phyloP scores from a whole-genome alignment of 2,888 invertebrate species.

The Lobophora halterata region DNA sequence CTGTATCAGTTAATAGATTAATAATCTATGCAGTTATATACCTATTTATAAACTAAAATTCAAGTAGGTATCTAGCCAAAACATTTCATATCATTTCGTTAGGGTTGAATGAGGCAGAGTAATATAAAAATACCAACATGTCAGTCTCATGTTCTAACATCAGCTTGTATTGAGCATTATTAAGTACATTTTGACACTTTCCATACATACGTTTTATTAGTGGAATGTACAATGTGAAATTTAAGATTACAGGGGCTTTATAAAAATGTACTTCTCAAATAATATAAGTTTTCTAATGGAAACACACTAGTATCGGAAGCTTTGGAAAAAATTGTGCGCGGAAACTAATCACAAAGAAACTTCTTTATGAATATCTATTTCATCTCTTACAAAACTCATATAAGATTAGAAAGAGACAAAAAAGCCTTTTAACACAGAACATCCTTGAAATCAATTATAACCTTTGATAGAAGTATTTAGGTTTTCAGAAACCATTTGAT shows the following conservation, averaged over 20 bases:
- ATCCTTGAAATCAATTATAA: too few relatives aligned
- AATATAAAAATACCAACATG: conserved; percentile 10
- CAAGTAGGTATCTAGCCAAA: too few relatives aligned
- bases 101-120: neutral
- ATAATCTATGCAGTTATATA: too few relatives aligned
- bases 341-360: conserved; percentile 2
- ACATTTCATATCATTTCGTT: too few relatives aligned
- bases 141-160: conserved; percentile 47
- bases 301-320: conserved; percentile 10
- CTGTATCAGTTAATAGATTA: too few relatives aligned
- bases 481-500: too few relatives aligned
- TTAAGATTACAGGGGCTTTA: conserved; percentile 5
- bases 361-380: conserved; percentile 3
- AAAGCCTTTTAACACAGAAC: too few relatives aligned
- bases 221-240: conserved; percentile 20
- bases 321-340: conserved; percentile 16
- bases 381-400: too few relatives aligned
- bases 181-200: conserved; percentile 44
- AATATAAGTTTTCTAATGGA: conserved; percentile 3
- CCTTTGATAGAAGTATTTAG: too few relatives aligned
- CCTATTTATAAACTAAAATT: too few relatives aligned
- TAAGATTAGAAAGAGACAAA: too few relatives aligned
- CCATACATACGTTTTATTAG: conserved; percentile 7
- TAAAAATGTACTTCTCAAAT: conserved; percentile 13
- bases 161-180: conserved; percentile 37